Conservation (phyloP, 2,113 vertebrate genomes). For the Dromiciops gliroides region DNA sequence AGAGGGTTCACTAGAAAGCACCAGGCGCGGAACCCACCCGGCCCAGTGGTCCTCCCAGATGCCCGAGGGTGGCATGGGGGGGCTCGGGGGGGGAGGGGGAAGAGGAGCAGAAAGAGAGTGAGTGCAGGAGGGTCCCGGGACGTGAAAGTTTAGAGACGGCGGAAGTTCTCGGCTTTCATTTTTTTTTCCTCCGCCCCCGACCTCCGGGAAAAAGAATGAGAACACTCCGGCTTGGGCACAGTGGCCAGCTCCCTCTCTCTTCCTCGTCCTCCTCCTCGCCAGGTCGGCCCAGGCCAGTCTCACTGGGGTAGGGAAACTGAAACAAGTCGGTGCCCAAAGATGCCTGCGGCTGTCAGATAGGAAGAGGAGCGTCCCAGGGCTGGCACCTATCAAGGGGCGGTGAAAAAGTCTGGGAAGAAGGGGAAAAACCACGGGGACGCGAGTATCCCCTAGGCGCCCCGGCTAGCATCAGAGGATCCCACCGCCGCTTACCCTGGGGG, state of each 20-base stretch:
- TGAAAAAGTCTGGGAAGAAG: not conserved
- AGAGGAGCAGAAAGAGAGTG: not conserved
- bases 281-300: not conserved
- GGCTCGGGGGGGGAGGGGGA: not conserved
- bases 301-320: not conserved
- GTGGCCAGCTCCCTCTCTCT: not conserved
- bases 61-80: too few species aligned
- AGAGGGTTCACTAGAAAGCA: not conserved
- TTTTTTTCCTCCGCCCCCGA: not conserved
- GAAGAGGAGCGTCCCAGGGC: not conserved
- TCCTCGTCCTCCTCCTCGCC: not conserved
- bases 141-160: not conserved
- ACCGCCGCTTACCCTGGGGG: conserved; percentile 90
- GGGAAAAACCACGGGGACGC: too few species aligned
- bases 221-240: not conserved
- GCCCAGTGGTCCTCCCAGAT: too few species aligned
- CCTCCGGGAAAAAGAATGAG: not conserved
- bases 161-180: not conserved
- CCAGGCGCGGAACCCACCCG: not conserved
- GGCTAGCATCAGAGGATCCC: too few species aligned
- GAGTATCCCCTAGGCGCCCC: not conserved
- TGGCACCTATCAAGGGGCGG: too few species aligned
- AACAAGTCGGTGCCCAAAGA: not conserved
- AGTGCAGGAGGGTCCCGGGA: not conserved
- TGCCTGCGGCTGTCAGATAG: not conserved